Conservation (phyloP, 1,140 invertebrate genomes). For the Zaprionus capensis region DNA sequence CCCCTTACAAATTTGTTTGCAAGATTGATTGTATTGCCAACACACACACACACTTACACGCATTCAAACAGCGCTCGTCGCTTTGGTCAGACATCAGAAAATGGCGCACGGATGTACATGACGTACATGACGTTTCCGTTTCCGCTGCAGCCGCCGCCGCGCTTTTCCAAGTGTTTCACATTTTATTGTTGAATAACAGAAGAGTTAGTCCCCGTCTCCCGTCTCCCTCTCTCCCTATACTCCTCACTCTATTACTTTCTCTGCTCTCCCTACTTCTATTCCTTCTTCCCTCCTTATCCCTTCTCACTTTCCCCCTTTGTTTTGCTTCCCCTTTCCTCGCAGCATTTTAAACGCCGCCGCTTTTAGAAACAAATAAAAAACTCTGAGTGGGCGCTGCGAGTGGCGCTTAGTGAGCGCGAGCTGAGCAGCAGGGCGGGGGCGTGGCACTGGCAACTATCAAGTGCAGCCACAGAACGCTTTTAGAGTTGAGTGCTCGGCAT, state of each 20-base stretch:
- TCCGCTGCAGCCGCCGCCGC: constrained; percentile 61
- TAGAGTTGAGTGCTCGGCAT: constrained; percentile 63
- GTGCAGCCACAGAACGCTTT: constrained; percentile 66
- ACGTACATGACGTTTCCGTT: constrained; percentile 76
- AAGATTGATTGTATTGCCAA: constrained; percentile 77
- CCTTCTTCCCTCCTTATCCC: not conserved
- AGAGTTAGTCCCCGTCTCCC: not conserved
- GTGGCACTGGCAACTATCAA: constrained; percentile 39
- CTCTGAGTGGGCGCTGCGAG: constrained; percentile 1
- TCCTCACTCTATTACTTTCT: too few relatives aligned
- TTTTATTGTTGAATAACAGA: constrained; percentile 42
- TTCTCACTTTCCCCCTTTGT: not conserved
- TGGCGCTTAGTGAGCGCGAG: not conserved
- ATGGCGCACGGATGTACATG: constrained; percentile 71
- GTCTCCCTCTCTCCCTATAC: not conserved
- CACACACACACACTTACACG: constrained; percentile 25
- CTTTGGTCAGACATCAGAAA: constrained; percentile 53
- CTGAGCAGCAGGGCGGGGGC: not conserved
- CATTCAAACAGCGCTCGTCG: constrained; percentile 24
- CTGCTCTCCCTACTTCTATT: not conserved
- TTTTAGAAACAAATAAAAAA: constrained; percentile 49
- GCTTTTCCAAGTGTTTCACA: constrained; percentile 49
- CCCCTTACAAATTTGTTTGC: constrained; percentile 67
- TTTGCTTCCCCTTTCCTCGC: not conserved
- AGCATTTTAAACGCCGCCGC: constrained; percentile 29